These are phyloP conservation scores for Corydoras sp. DNA, from an alignment of 2,113 vertebrate genomes.

Conservation along the genomic window DNA sequence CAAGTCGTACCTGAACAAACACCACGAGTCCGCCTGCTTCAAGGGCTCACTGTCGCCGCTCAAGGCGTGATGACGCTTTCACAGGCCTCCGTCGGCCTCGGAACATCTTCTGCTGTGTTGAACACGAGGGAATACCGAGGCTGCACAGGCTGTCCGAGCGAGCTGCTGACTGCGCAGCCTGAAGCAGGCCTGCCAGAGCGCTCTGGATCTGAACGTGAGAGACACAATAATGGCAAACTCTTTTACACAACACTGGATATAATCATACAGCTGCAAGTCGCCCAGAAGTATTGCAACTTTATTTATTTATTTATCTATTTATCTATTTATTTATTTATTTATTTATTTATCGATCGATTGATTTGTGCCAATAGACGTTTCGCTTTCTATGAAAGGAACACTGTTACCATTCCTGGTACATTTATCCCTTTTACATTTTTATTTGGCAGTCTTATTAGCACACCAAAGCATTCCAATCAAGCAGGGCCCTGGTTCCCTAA, in stretches of 20 bases:
- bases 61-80: constrained; percentile 42
- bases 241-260: constrained; percentile 60
- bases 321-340: constrained; percentile 42
- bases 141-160: constrained; percentile 65
- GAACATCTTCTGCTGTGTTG: constrained; percentile 49
- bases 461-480: constrained; percentile 82
- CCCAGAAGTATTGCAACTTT: constrained; percentile 9
- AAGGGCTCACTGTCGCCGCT: constrained; percentile 69
- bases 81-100: too few species aligned
- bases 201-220: constrained; percentile 42
- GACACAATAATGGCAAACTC: constrained; percentile 54
- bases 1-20: constrained; percentile 93
- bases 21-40: constrained; percentile 91
- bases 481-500: constrained; percentile 43
- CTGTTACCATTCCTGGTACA: constrained; percentile 35
- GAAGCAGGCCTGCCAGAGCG: constrained; percentile 13
- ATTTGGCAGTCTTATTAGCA: constrained; percentile 69
- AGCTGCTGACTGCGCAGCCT: constrained; percentile 54
- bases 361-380: constrained; percentile 26
- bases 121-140: constrained; percentile 68
- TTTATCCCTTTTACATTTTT: constrained; percentile 63
- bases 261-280: constrained; percentile 57
- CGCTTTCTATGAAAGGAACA: constrained; percentile 16
- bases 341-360: constrained; percentile 50
- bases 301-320: constrained; percentile 44